Base-by-base conservation (phyloP, 2,888 invertebrate species). In the Luffia ferchaultella region DNA sequence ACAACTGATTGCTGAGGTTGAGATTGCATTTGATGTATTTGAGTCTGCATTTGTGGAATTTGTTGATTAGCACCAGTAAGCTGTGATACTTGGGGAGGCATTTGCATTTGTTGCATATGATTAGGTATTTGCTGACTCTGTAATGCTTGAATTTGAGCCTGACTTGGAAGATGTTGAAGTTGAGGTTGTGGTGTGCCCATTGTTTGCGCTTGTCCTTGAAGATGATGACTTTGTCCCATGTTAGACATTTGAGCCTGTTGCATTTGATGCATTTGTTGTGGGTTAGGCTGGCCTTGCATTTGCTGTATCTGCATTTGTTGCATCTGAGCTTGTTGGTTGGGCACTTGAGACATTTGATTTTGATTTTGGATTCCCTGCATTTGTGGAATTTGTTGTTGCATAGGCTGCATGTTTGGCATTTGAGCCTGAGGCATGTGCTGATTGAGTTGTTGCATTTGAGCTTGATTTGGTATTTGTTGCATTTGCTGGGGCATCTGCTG, bases 121-220 rank as follows among this genome's bases (percentile, higher is more conserved):
- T 85, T 80, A 60, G 77, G 82, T 54, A 87, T 77, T 62, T 86
- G 87, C 60, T 86, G 87, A 54, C 76, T 80, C 58, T 85, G 85
- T 55, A 85, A 62, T 20, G 84, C 82, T 59, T 84, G 86, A 50
- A 85, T 83, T 59, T 85, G 83, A 40, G 82, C 80, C 59, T 84
- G 83, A 60, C 78, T 85, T 50, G 78, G 76, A 62, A 82, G 68
- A 60, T 83, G 84, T 57, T 85, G 85, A 46, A 85, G 68, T 60
- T 82, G 85, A n/a, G 82, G 68, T 54, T 83, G 85, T 55, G 84
- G 85, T 9, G 75, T 66, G 9, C 72, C 72, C 69, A 85, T 76
- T 0, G 72, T 52, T 54, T 82, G 83, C 56, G 30, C 30, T 30
- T 85, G 85, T 18, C 73, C 70, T 58, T 82, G 83, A 60, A 85